Percentiles rank a stretch among this genome's conserved stretches.
phyloP scores from a whole-genome alignment of 2,797 vertebrate species.

The Oceanodroma leucorhoa region DNA sequence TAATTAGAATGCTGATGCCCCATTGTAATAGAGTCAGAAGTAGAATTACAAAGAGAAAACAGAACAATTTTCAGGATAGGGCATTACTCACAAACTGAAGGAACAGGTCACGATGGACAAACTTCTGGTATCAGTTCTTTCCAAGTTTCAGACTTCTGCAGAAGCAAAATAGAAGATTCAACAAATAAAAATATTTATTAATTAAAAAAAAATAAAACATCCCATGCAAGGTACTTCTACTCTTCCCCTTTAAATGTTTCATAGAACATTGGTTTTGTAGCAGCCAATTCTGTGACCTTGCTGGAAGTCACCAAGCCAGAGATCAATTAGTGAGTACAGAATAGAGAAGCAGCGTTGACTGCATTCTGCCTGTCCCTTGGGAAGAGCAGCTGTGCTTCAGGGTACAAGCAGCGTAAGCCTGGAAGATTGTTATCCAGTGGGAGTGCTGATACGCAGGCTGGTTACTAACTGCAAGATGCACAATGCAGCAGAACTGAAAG shows the following conservation, averaged over 20 bases:
- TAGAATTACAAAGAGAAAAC: not conserved
- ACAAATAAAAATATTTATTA: not conserved
- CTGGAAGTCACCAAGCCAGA: conserved; percentile 63
- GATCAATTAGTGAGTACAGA: conserved; percentile 66
- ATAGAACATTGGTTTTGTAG: not conserved
- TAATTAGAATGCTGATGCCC: not conserved
- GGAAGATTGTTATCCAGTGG: conserved; percentile 28
- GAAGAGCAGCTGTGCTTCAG: conserved; percentile 17
- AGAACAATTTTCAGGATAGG: not conserved
- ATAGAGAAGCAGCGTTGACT: conserved; percentile 15
- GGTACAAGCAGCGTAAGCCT: conserved; percentile 3
- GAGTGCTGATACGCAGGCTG: not conserved
- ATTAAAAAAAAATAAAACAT: not conserved
- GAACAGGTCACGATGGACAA: not conserved
- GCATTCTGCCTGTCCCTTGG: not conserved
- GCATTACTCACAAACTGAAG: not conserved
- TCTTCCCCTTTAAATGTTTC: conserved; percentile 46
- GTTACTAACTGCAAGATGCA: conserved; percentile 3
- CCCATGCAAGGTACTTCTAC: not conserved
- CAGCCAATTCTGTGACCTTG: conserved; percentile 60
- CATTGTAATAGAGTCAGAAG: not conserved
- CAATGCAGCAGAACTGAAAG: not conserved
- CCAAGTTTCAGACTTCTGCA: not conserved
- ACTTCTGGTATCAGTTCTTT: not conserved
- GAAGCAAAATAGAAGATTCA: not conserved